Evolutionary conservation across 2,797 vertebrate species (phyloP), one percentile per base, ranked within the genome.

Genomic region (Chelon labrosus): DNA sequence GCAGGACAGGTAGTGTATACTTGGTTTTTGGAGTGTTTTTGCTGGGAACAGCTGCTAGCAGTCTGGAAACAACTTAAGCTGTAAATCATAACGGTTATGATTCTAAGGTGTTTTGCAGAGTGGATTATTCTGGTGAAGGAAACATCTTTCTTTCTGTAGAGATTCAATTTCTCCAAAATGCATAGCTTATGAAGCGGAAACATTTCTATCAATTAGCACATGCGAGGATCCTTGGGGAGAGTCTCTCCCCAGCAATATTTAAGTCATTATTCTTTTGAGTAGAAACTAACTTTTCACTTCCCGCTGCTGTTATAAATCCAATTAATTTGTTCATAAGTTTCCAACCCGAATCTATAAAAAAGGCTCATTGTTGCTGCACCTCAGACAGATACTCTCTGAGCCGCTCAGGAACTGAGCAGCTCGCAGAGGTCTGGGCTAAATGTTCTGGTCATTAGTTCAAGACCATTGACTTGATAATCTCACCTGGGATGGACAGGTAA

Each of bases 401-500:
- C 68, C 35, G 39, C 77, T 77, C 62, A 17, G 63, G 77, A 79
- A 20, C 77, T 1, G 62, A 86, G 83, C 85, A 73, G 77, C 88
- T 72, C 46, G 51, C 70, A 27, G 71, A 59, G 75, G 87, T 83
- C 83, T 65, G 71, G 83, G 88, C 91, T 87, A 87, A 86, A 86
- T 87, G 89, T 92, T 92, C 82, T 84, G 80, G 90, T 92, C 91
- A 89, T 95, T 93, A 94, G 93, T 93, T 94, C 90, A 74, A 89
- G 82, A 88, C 90, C 91, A 89, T 89, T 92, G 91, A 90, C 84
- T 92, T 92, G 85, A 94, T 93, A 92, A 93, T 92, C 86, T 93
- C 88, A 93, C 91, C 92, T 93, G 92, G 91, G 92, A 92, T 87
- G 89, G 67, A 88, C 90, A 91, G 91, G 89, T 93, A 94, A 94